Evolutionary conservation across 2,113 vertebrate genomes (phyloP).

Genomic region (Bubo bubo): DNA sequence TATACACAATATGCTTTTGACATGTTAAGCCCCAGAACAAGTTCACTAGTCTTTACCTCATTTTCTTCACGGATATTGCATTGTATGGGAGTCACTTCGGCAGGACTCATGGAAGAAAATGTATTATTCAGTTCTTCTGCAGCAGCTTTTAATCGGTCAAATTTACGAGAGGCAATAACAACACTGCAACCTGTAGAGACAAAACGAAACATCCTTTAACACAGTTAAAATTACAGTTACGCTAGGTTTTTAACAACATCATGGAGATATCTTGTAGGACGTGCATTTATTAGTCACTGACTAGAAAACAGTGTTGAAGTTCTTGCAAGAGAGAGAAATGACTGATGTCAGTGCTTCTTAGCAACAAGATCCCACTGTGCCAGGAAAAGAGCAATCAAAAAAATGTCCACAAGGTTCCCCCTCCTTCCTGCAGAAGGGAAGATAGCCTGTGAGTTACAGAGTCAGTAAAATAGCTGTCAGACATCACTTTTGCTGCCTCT

Average conservation of each 20-base stretch:
- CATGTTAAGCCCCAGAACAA: background rate
- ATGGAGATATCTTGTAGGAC: background rate
- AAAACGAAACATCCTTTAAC: background rate
- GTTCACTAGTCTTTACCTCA: slow-evolving; percentile 74
- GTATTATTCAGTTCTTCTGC: slow-evolving; percentile 77
- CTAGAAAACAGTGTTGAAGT: background rate
- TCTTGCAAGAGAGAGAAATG: background rate
- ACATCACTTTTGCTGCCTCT: background rate
- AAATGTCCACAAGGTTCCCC: background rate
- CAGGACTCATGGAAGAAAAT: slow-evolving; percentile 69
- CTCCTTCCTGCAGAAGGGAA: background rate
- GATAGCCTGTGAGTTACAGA: background rate
- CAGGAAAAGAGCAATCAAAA: background rate
- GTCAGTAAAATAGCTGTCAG: slow-evolving; percentile 27
- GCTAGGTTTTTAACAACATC: background rate
- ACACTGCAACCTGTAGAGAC: slow-evolving; percentile 85
- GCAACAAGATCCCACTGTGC: background rate
- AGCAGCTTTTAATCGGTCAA: slow-evolving; percentile 79
- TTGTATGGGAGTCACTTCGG: slow-evolving; percentile 77
- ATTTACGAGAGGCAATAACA: slow-evolving; percentile 89
- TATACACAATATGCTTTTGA: background rate
- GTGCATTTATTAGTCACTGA: background rate
- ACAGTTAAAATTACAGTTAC: background rate
- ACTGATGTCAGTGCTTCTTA: background rate
- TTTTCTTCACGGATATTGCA: slow-evolving; percentile 92